Percentiles rank a stretch among this genome's conserved stretches.
Evolutionary conservation across 2,888 invertebrate genomes (phyloP).

Genomic region (Melanostoma scalare): DNA sequence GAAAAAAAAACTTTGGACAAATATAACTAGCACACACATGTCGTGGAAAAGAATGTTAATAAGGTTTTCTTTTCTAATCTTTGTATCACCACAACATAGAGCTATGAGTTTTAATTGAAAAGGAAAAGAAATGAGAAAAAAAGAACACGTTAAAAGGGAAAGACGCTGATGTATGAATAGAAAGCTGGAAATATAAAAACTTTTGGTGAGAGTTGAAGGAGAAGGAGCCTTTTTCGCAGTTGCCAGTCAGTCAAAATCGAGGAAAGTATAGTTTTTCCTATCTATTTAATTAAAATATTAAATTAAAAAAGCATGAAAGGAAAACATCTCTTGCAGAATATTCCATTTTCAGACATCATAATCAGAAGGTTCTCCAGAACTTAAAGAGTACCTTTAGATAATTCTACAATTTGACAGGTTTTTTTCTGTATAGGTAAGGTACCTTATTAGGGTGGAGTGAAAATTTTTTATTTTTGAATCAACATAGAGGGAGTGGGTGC

Average conservation of each 20-base stretch:
- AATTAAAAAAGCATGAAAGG: constrained; percentile 59
- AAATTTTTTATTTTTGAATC: too few species aligned
- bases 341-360: background rate
- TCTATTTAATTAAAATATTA: constrained; percentile 69
- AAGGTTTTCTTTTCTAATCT: constrained; percentile 61
- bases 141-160: constrained; percentile 57
- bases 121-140: constrained; percentile 22
- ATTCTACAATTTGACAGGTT: too few species aligned
- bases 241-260: constrained; percentile 28
- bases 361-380: too few species aligned
- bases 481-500: too few species aligned
- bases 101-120: constrained; percentile 66
- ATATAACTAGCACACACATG: constrained; percentile 51
- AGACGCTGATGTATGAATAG: constrained; percentile 64
- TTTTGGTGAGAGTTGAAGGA: constrained; percentile 35
- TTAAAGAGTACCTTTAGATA: too few species aligned
- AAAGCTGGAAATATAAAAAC: constrained; percentile 26
- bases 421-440: too few species aligned
- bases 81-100: constrained; percentile 50
- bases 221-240: constrained; percentile 40
- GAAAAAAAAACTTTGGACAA: background rate
- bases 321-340: constrained; percentile 30
- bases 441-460: too few species aligned
- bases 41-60: constrained; percentile 66
- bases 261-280: constrained; percentile 49